Percentiles rank a stretch among this genome's conserved stretches.
These are phyloP conservation scores for Hedychridium roseum DNA, from an alignment of 2,888 invertebrate species.

Conservation along the genomic window DNA sequence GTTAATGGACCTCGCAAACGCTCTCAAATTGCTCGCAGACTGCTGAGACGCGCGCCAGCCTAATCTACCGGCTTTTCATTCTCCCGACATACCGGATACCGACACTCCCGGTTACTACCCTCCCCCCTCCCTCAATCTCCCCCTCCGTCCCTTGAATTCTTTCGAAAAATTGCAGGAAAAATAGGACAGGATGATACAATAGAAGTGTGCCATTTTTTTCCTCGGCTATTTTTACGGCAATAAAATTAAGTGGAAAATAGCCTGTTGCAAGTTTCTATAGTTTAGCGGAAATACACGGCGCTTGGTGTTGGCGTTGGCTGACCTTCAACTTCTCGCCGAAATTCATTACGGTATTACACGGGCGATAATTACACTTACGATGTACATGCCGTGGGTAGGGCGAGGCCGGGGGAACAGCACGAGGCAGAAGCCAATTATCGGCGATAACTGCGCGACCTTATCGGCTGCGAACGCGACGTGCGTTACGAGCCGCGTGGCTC, in stretches of 20 bases:
- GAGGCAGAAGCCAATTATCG: background rate
- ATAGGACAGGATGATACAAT: too few species aligned
- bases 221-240: too few species aligned
- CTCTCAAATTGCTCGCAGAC: conserved; percentile 54
- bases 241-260: too few species aligned
- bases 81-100: conserved; percentile 4
- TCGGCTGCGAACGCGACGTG: conserved; percentile 32
- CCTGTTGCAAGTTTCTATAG: too few species aligned
- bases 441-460: conserved; percentile 13
- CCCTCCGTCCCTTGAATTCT: conserved; percentile 6
- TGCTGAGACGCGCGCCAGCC: conserved; percentile 43
- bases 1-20: conserved; percentile 57
- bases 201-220: too few species aligned
- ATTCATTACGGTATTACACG: background rate
- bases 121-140: conserved; percentile 7
- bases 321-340: too few species aligned
- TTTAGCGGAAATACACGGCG: too few species aligned
- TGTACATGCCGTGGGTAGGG: background rate
- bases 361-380: background rate
- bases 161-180: too few species aligned
- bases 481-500: conserved; percentile 47
- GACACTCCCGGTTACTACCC: conserved; percentile 8
- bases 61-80: conserved; percentile 42
- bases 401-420: too few species aligned
- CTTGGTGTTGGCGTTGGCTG: too few species aligned